Percentiles rank a stretch among this genome's conserved stretches.
Conservation (phyloP, 2,113 vertebrate species). For the Myrmophylax atrothorax region DNA sequence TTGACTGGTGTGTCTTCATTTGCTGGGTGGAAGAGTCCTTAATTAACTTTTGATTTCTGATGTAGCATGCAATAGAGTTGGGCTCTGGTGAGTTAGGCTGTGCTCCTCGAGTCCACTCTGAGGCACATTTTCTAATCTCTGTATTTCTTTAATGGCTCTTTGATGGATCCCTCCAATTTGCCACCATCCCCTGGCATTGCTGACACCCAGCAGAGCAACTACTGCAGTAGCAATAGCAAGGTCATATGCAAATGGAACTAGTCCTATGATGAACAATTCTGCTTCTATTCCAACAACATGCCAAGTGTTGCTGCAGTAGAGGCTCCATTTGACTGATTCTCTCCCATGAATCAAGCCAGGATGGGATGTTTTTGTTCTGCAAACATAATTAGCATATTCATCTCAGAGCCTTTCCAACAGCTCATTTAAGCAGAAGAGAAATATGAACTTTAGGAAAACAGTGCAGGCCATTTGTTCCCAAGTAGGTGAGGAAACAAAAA, state of each 20-base stretch:
- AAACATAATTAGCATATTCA: background rate
- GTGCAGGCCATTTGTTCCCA: background rate
- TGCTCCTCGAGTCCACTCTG: background rate
- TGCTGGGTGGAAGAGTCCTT: background rate
- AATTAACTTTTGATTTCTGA: background rate
- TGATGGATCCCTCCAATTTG: background rate
- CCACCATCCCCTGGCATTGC: background rate
- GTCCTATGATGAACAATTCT: background rate
- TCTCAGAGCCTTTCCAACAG: background rate
- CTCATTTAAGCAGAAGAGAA: background rate
- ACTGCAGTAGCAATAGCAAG: background rate
- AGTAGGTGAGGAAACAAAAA: background rate
- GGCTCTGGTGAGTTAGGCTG: background rate
- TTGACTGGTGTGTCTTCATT: background rate
- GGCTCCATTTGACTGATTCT: background rate
- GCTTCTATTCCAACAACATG: background rate
- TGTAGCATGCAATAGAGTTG: background rate
- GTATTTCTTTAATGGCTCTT: background rate
- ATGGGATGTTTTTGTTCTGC: background rate
- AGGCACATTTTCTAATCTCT: background rate
- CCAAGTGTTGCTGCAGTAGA: background rate
- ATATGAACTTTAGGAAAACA: background rate
- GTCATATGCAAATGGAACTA: constrained; percentile 15
- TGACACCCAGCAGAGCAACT: background rate
- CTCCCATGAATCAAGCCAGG: background rate